Evolutionary conservation across 2,888 invertebrate genomes (phyloP).

Genomic region (Sinelater perroti): DNA sequence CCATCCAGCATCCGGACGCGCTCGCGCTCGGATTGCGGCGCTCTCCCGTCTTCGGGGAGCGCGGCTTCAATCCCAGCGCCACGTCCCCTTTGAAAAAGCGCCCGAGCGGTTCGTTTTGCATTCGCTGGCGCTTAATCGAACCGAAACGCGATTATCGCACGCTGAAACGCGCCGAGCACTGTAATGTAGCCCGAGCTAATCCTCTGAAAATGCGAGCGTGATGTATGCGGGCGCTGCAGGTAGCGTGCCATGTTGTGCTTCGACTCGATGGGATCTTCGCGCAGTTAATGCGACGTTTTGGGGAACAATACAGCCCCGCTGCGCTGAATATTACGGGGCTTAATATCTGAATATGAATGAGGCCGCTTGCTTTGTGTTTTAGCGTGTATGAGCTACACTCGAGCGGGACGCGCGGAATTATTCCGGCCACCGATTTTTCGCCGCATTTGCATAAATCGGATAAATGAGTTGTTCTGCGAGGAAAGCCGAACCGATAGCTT

Average conservation of each 20-base stretch:
- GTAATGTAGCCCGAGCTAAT: not conserved
- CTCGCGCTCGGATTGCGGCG: not conserved
- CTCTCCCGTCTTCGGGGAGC: no score
- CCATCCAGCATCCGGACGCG: not conserved
- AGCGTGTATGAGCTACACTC: no score
- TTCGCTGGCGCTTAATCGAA: not conserved
- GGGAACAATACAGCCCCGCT: conserved; percentile 3
- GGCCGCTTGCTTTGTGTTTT: no score
- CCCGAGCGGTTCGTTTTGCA: not conserved
- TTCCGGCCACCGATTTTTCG: no score
- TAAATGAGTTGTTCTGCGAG: no score
- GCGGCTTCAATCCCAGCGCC: no score
- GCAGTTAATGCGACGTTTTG: conserved; percentile 8
- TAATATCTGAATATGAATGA: conserved; percentile 18
- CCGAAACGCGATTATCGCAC: conserved; percentile 3
- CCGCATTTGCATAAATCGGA: no score
- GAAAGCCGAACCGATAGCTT: no score
- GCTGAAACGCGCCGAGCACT: not conserved
- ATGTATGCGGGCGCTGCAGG: not conserved
- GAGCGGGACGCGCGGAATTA: no score
- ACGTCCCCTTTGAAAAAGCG: no score
- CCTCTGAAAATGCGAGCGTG: not conserved
- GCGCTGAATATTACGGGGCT: conserved; percentile 8
- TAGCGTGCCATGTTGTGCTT: not conserved
- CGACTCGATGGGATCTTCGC: conserved; percentile 1